Evolutionary conservation across 1,140 invertebrate species (phyloP).

Genomic region (Drosophila elegans): DNA sequence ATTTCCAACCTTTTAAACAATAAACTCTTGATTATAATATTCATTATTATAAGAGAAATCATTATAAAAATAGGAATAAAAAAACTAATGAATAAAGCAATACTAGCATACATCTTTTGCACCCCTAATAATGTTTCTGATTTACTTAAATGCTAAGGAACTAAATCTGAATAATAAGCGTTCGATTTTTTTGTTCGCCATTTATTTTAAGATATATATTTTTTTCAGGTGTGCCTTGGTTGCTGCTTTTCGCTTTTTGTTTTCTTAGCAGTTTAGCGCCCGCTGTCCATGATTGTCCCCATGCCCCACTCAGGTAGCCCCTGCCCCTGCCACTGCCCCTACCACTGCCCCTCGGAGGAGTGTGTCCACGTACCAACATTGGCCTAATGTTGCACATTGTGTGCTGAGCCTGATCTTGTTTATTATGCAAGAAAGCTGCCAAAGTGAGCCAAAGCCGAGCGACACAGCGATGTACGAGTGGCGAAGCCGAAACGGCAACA

Average conservation of each 20-base stretch:
- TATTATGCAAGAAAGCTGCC: constrained; percentile 83
- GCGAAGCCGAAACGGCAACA: constrained; percentile 34
- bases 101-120: too few relatives aligned
- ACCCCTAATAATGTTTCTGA: too few relatives aligned
- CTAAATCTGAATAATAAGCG: too few relatives aligned
- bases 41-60: too few relatives aligned
- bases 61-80: too few relatives aligned
- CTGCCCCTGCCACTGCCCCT: not conserved
- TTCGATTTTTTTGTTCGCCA: too few relatives aligned
- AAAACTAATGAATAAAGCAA: too few relatives aligned
- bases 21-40: too few relatives aligned
- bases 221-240: constrained; percentile 21
- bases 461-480: constrained; percentile 21
- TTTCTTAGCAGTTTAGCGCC: constrained; percentile 71
- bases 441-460: constrained; percentile 58
- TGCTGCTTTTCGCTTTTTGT: constrained; percentile 44
- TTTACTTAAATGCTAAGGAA: too few relatives aligned
- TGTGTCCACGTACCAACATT: constrained; percentile 75
- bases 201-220: not conserved
- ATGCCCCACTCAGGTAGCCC: constrained; percentile 32
- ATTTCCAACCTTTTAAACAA: too few relatives aligned
- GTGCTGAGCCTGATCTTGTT: constrained; percentile 76
- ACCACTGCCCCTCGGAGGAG: constrained; percentile 10
- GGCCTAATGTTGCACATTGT: constrained; percentile 81
- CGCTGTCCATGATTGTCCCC: constrained; percentile 64